Percentiles rank a stretch among this genome's conserved stretches.
Evolutionary conservation across 2,113 vertebrate genomes (phyloP).

Genomic region (Mixornis gularis): DNA sequence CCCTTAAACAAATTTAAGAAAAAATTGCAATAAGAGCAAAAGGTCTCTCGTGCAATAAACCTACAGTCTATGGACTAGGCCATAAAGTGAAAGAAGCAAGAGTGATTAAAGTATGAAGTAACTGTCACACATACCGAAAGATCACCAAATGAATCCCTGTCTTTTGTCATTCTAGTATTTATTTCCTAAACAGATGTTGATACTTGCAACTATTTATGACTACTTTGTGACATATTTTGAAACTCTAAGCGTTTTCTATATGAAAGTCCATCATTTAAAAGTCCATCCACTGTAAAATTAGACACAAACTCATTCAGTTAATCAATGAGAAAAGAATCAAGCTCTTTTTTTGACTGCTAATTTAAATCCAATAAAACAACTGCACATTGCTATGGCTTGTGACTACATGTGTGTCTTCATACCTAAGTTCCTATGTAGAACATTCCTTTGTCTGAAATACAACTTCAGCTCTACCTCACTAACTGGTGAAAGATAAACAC

Average conservation of each 20-base stretch:
- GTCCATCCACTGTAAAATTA: neutral
- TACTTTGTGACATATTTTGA: neutral
- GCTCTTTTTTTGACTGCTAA: neutral
- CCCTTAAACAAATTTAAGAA: neutral
- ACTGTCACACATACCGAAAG: neutral
- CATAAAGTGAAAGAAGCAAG: neutral
- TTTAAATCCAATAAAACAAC: neutral
- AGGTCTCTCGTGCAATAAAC: neutral
- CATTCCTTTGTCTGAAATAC: neutral
- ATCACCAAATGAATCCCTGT: neutral
- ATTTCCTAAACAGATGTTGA: neutral
- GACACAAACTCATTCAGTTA: rapidly evolving
- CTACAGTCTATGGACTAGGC: neutral
- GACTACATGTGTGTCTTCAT: neutral
- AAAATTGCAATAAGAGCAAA: neutral
- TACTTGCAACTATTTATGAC: neutral
- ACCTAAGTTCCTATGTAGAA: neutral
- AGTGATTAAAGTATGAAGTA: neutral
- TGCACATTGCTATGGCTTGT: neutral
- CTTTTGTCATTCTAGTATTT: neutral
- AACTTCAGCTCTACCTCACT: neutral
- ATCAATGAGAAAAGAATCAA: neutral
- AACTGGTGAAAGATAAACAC: neutral
- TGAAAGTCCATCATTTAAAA: neutral
- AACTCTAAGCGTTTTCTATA: neutral